Percentiles rank a stretch among this genome's conserved stretches.
Conservation (phyloP, 2,888 invertebrate genomes). For the Drosophila cognata region DNA sequence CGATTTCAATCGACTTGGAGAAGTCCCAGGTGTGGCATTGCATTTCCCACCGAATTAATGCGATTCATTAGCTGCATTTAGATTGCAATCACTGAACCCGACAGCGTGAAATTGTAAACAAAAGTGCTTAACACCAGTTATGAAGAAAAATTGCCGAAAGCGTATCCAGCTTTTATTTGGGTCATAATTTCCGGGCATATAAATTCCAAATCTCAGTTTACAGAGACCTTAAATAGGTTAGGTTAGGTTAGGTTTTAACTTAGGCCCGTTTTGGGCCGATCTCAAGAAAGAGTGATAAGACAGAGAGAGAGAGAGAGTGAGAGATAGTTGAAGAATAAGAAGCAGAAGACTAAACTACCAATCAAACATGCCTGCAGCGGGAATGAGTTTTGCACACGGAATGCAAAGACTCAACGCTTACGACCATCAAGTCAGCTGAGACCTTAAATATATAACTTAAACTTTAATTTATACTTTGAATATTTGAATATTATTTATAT, state of each 20-base stretch:
- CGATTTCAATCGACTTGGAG: conserved; percentile 75
- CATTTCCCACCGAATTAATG: conserved; percentile 71
- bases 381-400: too few relatives aligned
- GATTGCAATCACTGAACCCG: conserved; percentile 58
- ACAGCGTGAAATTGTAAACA: conserved; percentile 30
- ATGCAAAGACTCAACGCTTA: too few relatives aligned
- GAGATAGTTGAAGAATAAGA: too few relatives aligned
- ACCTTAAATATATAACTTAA: background rate
- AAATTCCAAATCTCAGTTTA: background rate
- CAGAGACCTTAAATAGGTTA: background rate
- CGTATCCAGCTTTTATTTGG: background rate
- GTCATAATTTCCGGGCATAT: background rate
- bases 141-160: background rate
- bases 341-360: too few relatives aligned
- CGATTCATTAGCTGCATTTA: conserved; percentile 77
- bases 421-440: too few relatives aligned
- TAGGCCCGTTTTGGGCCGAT: too few relatives aligned
- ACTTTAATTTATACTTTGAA: background rate
- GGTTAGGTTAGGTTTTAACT: too few relatives aligned
- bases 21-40: conserved; percentile 41
- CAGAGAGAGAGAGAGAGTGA: too few relatives aligned
- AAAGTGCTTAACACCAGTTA: background rate
- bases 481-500: background rate
- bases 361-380: too few relatives aligned
- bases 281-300: too few relatives aligned